Base-by-base conservation (phyloP, 2,888 invertebrate genomes). In the Leptodirus hochenwartii region DNA sequence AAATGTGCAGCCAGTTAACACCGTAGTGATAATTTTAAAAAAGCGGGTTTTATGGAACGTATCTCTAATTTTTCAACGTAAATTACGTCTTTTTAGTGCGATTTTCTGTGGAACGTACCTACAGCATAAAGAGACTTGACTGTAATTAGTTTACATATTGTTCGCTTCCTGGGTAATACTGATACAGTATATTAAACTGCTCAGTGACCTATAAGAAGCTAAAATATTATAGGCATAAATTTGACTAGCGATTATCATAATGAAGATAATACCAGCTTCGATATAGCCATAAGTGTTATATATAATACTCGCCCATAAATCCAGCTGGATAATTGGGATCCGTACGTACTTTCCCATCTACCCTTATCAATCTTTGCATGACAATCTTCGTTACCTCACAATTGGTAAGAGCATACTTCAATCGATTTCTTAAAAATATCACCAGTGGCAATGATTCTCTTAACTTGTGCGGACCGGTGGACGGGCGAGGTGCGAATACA, bases 281-380 rank as follows among this genome's bases (percentile, higher is more conserved):
- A 39, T 28, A 37, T 26, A 28, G 39, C 38, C 37, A 14, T 15
- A 33, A n/a, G 13, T 26, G 11, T 5, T 24, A 5, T 24, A 9
- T 10, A 6, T 10, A 24, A 24, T n/a, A 27, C 26, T 68, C 54
- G 95, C 96, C 98, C 98, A 98, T 98, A 54, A 91, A 96, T 35
- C 98, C 98, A 50, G 95, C 79, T 31, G 98, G 98, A 58, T 81
- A 99, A 45, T 88, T 95, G 36, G 85, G 79, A 51, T 98, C 98
- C 14, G 95, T 98, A 47, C 98, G 72, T 31, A 98, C 82, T 68
- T 93, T 95, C 41, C 91, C 93, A 53, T 98, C 98, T 38, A 99
- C 90, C 61, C 93, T 95, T 52, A 99, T 88, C 34, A 95, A 66
- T 34, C 98, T 73, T 62, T 98, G 96, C 78, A 88, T 95, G 29